A percentile compares a stretch with the other conserved stretches of the same genome.
Conservation (phyloP, 2,113 vertebrate species). For the Tricholaema leucomelas region DNA sequence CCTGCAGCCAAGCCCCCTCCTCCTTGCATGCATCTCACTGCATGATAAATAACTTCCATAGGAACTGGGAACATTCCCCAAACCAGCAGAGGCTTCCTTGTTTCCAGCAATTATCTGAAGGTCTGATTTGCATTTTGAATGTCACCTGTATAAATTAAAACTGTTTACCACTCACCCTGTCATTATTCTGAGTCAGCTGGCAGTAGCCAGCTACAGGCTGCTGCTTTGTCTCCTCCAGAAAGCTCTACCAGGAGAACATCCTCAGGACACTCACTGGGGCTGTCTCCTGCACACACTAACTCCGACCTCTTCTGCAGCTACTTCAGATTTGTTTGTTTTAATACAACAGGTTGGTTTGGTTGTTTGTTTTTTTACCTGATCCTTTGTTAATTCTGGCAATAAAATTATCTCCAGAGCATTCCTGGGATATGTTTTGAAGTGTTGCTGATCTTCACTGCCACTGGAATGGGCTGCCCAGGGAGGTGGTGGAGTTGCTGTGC, state of each 20-base stretch:
- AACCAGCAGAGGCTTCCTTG: constrained; percentile 67
- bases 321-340: accelerated
- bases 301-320: neutral
- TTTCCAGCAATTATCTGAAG: constrained; percentile 78
- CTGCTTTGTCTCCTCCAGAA: neutral
- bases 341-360: too few relatives aligned
- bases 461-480: too few relatives aligned
- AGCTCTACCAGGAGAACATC: neutral
- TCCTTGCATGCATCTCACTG: neutral
- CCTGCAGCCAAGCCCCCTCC: neutral
- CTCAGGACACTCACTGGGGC: neutral
- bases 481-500: too few relatives aligned
- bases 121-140: constrained; percentile 85
- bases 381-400: neutral
- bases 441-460: neutral
- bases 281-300: neutral
- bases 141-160: constrained; percentile 82
- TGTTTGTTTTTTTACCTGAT: neutral
- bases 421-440: neutral
- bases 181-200: constrained; percentile 50
- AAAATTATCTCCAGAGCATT: neutral
- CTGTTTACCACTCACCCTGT: constrained; percentile 69
- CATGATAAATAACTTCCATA: constrained; percentile 61
- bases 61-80: constrained; percentile 66
- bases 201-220: neutral